These are phyloP conservation scores for Melanerpes aurifrons DNA, from an alignment of 2,113 vertebrate genomes.

Conservation along the genomic window DNA sequence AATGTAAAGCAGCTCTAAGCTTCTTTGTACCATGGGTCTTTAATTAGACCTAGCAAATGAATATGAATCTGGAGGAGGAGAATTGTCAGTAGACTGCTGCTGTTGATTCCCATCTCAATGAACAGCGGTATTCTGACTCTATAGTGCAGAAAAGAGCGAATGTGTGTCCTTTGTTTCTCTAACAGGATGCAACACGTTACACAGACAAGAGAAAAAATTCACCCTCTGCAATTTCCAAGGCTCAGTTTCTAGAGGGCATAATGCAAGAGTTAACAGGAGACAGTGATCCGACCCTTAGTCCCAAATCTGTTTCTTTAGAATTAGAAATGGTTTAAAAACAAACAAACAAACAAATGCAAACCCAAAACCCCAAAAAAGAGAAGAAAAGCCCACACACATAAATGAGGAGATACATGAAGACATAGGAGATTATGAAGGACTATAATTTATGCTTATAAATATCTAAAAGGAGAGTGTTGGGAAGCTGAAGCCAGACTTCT, in stretches of 20 bases:
- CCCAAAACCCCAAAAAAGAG: not conserved
- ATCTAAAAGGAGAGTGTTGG: too few species aligned
- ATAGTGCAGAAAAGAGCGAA: constrained; percentile 30
- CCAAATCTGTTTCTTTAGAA: constrained; percentile 31
- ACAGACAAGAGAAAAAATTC: not conserved
- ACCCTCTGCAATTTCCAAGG: not conserved
- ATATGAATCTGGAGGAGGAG: constrained; percentile 28
- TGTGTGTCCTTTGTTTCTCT: constrained; percentile 57
- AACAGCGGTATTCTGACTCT: not conserved
- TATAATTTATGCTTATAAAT: too few species aligned
- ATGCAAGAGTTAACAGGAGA: constrained; percentile 2
- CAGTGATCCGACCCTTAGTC: constrained; percentile 9
- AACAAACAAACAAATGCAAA: too few species aligned
- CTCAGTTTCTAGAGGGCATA: constrained; percentile 6
- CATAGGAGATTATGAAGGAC: not conserved
- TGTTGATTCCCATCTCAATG: not conserved
- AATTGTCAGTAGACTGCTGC: constrained; percentile 32
- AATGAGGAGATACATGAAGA: not conserved
- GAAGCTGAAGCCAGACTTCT: too few species aligned
- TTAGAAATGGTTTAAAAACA: not conserved
- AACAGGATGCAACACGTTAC: constrained; percentile 22
- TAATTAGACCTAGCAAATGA: constrained; percentile 65
- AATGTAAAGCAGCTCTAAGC: constrained; percentile 10
- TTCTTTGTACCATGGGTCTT: constrained; percentile 32
- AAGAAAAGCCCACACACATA: not conserved